Evolutionary conservation across 1,140 invertebrate genomes (phyloP).

Genomic region (Cherax destructor): DNA sequence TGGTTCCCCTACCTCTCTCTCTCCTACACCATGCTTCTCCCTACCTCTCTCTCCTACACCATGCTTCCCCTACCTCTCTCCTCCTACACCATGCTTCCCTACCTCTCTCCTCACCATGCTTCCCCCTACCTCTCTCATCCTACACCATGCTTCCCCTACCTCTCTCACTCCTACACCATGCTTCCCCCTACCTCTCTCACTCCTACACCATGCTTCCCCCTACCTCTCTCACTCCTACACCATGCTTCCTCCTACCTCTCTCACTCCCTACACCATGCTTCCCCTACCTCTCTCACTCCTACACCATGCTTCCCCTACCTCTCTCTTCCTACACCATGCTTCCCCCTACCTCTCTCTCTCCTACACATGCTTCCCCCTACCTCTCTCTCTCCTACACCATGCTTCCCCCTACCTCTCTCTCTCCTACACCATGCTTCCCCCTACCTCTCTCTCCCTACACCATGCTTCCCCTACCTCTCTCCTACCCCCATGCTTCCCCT

Average conservation of each 20-base stretch:
- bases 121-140: background rate
- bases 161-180: background rate
- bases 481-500: background rate
- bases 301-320: background rate
- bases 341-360: background rate
- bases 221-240: background rate
- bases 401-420: background rate
- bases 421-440: background rate
- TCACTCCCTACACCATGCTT: background rate
- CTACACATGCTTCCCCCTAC: background rate
- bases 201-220: background rate
- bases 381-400: background rate
- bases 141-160: background rate
- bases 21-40: background rate
- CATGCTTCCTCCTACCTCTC: background rate
- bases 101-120: background rate
- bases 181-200: background rate
- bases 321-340: background rate
- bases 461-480: background rate
- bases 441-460: too few species aligned
- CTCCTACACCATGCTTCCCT: background rate
- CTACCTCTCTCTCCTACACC: background rate
- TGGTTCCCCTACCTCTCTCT: background rate
- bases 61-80: background rate
- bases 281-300: background rate